These are phyloP conservation scores for Gila orcuttii DNA, from an alignment of 2,113 vertebrate genomes.

Conservation along the genomic window DNA sequence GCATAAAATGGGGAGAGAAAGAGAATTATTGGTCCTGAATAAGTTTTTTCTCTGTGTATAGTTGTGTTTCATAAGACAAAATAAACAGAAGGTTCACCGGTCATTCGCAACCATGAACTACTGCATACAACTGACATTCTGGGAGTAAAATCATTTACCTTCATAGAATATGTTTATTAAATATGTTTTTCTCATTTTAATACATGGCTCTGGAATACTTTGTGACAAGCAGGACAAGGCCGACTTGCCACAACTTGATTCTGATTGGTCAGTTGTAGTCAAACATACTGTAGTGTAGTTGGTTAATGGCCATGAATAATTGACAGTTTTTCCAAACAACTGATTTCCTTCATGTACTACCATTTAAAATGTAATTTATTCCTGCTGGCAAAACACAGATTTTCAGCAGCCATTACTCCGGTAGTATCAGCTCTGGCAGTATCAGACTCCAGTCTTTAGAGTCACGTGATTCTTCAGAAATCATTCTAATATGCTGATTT, in stretches of 20 bases:
- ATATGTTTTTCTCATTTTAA: neutral
- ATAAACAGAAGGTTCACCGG: neutral
- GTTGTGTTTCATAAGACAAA: neutral
- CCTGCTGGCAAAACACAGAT: neutral
- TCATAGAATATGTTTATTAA: neutral
- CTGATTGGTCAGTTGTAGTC: neutral
- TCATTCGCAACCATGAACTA: neutral
- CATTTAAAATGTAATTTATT: neutral
- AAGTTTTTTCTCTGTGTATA: neutral
- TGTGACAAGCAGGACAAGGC: too few relatives aligned
- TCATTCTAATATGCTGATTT: too few relatives aligned
- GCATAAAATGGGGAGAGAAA: neutral
- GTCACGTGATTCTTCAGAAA: too few relatives aligned
- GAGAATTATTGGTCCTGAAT: neutral
- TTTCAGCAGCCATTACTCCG: too few relatives aligned
- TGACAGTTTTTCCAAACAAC: neutral
- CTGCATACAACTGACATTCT: neutral
- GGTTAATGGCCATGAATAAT: neutral
- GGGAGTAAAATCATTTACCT: neutral
- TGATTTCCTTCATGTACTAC: neutral
- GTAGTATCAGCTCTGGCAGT: too few relatives aligned
- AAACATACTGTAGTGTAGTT: neutral
- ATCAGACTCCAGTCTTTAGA: too few relatives aligned
- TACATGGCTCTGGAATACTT: neutral
- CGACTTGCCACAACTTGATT: neutral